These are phyloP conservation scores for Antitype chi DNA, from an alignment of 2,888 invertebrate species.

Conservation along the genomic window DNA sequence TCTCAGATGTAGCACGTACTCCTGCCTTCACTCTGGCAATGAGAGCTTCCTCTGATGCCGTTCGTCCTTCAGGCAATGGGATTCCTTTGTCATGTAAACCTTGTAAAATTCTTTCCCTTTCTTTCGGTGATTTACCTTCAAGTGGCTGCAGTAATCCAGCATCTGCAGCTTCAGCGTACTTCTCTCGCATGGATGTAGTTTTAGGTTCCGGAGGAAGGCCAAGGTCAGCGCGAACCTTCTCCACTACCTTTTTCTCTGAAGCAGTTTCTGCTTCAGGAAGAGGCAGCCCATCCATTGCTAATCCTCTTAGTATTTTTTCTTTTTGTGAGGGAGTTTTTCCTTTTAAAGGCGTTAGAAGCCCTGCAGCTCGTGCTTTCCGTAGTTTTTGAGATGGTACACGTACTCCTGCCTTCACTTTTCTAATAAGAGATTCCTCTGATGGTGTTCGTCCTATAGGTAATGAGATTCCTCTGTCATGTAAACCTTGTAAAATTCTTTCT, in stretches of 20 bases:
- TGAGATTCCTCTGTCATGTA: slow-evolving; percentile 6
- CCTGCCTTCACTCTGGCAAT: neutral
- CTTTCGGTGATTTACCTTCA: neutral
- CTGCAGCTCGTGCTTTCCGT: neutral
- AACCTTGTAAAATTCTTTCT: neutral
- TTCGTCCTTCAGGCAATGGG: slow-evolving; percentile 9
- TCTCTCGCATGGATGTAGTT: neutral
- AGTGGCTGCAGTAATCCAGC: slow-evolving; percentile 2
- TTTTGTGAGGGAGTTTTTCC: neutral
- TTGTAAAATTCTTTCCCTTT: slow-evolving; percentile 8
- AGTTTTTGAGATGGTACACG: neutral
- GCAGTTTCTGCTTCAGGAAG: neutral
- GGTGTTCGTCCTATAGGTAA: neutral
- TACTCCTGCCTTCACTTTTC: neutral
- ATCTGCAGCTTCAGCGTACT: neutral
- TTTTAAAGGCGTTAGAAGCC: neutral
- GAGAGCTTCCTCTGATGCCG: slow-evolving; percentile 2
- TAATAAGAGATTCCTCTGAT: slow-evolving; percentile 6
- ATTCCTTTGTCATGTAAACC: slow-evolving; percentile 5
- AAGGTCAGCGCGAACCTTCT: neutral
- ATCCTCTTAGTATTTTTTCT: neutral
- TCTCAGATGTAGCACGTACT: neutral
- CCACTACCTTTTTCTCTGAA: neutral
- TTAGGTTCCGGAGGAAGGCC: slow-evolving; percentile 6
- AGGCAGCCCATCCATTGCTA: slow-evolving; percentile 4